Percentiles rank a stretch among this genome's conserved stretches.
These are phyloP conservation scores for Heptranchias perlo DNA, from an alignment of 2,113 vertebrate genomes.

Conservation along the genomic window DNA sequence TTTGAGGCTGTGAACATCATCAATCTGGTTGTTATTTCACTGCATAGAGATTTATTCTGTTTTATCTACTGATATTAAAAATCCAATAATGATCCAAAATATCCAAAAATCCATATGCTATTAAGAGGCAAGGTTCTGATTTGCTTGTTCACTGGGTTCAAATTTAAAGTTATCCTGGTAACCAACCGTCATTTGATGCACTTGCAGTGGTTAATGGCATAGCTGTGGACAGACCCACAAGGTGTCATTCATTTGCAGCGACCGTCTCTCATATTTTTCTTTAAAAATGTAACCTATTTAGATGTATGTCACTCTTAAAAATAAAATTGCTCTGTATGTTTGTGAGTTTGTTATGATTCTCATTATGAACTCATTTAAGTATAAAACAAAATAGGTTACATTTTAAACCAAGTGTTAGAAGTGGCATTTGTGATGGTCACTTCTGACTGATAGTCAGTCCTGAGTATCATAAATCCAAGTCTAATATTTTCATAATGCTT, in stretches of 20 bases:
- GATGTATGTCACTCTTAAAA: not conserved
- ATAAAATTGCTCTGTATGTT: not conserved
- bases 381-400: not conserved
- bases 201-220: not conserved
- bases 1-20: not conserved
- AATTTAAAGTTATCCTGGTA: not conserved
- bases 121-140: not conserved
- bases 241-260: not conserved
- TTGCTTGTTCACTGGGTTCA: not conserved
- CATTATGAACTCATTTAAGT: not conserved
- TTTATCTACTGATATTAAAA: not conserved
- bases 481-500: not conserved
- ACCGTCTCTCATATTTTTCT: not conserved
- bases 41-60: not conserved
- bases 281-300: not conserved
- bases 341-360: not conserved
- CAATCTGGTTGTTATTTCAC: not conserved
- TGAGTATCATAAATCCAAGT: not conserved
- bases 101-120: too few species aligned
- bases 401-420: not conserved
- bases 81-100: not conserved
- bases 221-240: too few species aligned
- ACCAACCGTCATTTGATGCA: not conserved
- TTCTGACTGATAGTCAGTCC: not conserved
- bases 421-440: not conserved